Percentiles rank a stretch among this genome's conserved stretches.
phyloP scores from a whole-genome alignment of 1,140 invertebrate species.

The Tetragonula clypearis region DNA sequence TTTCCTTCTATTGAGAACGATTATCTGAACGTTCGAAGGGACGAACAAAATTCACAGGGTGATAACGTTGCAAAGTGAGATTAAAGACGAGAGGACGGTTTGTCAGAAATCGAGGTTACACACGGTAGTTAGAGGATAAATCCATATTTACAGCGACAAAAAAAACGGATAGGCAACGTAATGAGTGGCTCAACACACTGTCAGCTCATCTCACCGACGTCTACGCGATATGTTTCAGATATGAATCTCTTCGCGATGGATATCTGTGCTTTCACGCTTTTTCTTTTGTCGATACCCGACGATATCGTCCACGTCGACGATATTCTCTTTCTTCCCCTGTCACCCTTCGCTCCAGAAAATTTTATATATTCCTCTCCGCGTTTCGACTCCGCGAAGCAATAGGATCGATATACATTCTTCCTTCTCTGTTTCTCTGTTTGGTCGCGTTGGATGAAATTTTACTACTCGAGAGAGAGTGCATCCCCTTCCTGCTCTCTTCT shows the following conservation, averaged over 20 bases:
- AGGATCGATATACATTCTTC: slow-evolving; percentile 48
- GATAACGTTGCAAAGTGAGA: slow-evolving; percentile 14
- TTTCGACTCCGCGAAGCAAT: slow-evolving; percentile 50
- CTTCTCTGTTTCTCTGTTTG: neutral
- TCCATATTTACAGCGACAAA: slow-evolving; percentile 18
- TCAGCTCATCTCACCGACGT: neutral
- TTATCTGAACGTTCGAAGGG: neutral
- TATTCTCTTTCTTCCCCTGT: neutral
- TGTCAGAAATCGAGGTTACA: slow-evolving; percentile 28
- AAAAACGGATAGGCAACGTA: slow-evolving; percentile 9
- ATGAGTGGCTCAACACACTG: neutral
- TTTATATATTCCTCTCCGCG: slow-evolving; percentile 42
- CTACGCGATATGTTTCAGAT: slow-evolving; percentile 1
- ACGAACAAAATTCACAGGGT: neutral
- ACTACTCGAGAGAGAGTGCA: slow-evolving; percentile 20
- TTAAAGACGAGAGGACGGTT: neutral
- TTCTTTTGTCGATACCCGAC: neutral
- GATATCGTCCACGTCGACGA: slow-evolving; percentile 3
- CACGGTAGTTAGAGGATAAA: neutral
- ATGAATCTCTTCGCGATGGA: slow-evolving; percentile 51
- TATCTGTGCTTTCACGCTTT: slow-evolving; percentile 18
- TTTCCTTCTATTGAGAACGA: neutral
- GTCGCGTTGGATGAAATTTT: slow-evolving; percentile 36
- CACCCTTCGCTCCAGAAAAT: slow-evolving; percentile 36
- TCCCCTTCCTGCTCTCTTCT: neutral